Base-by-base conservation (phyloP, 2,888 invertebrate species). In the Cantharis lateralis region DNA sequence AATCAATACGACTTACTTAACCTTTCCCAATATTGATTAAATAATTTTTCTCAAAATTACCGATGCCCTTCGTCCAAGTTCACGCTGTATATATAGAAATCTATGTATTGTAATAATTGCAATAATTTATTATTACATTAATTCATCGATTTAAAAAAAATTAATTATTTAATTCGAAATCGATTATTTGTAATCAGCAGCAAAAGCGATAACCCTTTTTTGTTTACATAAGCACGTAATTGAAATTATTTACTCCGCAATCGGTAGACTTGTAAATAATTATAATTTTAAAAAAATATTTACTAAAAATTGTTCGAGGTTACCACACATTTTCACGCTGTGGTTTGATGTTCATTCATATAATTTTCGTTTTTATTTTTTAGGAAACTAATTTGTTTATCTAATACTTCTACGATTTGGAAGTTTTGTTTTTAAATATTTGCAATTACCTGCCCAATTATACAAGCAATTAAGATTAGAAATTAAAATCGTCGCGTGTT, bases 1-100 rank as follows among this genome's bases (percentile, higher is more conserved):
- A 66, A 24, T 66, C 64, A 66, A 66, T 66, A 66, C 32, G 32
- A 24, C 16, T 18, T 20, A 20, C 64, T 66, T 66, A 66, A 66
- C 64, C 64, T 66, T 66, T 66, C 64, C 4, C 64, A 66, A 66
- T 66, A 66, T 66, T 66, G 64, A 66, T 66, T n/a, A n/a, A 24
- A n/a, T 20, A 20, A 20, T 13, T 66, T 66, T 66, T 20, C 64
- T n/a, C n/a, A 18, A 62, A 10, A 20, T 64, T 18, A 20, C 3
- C 64, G 13, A 10, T 24, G 48, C 48, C 48, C 48, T 48, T 48
- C 48, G n/a, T 7, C 48, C 48, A 48, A 48, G 48, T 48, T 48
- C 48, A 48, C 48, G n/a, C 20, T 3, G n/a, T 32, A 1, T 13
- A 13, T 32, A 4, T 32, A 0, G 4, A 20, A 3, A 3, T 20